Evolutionary conservation across 2,113 vertebrate genomes (phyloP).

Genomic region (Serranochromis macrocephalus): DNA sequence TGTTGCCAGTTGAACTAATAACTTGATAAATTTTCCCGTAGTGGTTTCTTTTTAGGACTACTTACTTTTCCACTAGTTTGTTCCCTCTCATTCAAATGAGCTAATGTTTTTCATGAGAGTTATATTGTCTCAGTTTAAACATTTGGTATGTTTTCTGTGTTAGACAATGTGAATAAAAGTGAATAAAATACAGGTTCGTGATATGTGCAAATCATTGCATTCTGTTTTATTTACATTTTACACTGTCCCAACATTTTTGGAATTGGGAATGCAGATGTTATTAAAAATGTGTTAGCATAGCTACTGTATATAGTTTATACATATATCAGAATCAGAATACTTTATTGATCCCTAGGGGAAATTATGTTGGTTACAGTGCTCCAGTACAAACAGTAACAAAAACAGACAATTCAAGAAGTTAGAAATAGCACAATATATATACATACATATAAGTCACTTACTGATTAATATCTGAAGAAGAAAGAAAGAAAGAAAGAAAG

Average conservation of each 20-base stretch:
- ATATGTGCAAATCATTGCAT: not conserved
- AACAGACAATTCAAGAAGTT: not conserved
- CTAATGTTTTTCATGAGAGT: not conserved
- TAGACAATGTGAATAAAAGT: not conserved
- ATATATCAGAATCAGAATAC: not conserved
- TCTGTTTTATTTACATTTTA: not conserved
- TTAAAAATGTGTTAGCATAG: not conserved
- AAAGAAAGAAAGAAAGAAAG: no score
- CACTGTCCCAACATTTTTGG: not conserved
- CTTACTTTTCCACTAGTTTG: not conserved
- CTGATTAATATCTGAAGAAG: not conserved
- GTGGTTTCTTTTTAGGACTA: not conserved
- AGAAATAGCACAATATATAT: not conserved
- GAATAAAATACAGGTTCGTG: not conserved
- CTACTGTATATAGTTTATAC: not conserved
- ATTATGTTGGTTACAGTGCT: not conserved
- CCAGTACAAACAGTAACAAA: not conserved
- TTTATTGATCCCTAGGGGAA: not conserved
- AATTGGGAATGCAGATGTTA: not conserved
- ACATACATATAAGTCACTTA: not conserved
- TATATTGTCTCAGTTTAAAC: not conserved
- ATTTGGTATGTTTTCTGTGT: not conserved
- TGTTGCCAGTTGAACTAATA: not conserved
- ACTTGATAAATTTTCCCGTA: not conserved
- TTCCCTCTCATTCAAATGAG: not conserved